Conservation (phyloP, 2,797 vertebrate genomes). For the Protosalanx chinensis region DNA sequence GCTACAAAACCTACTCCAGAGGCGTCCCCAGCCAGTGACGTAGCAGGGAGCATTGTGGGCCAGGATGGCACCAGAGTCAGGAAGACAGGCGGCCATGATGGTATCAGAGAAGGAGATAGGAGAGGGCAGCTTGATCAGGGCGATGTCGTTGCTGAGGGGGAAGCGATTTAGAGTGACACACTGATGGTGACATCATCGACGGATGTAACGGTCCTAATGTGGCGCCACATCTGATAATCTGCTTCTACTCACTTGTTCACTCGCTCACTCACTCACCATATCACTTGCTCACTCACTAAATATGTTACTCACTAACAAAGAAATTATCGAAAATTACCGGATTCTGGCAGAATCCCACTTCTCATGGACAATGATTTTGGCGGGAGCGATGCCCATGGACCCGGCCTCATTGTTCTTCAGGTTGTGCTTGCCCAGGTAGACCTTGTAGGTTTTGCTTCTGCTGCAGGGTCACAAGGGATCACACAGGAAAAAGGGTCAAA, state of each 20-base stretch:
- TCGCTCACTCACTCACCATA: too few relatives aligned
- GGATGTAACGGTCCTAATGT: too few relatives aligned
- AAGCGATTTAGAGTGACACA: constrained; percentile 18
- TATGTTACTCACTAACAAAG: not conserved
- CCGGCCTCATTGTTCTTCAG: constrained; percentile 64
- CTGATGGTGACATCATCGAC: not conserved
- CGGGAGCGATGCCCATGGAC: constrained; percentile 67
- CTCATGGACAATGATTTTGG: constrained; percentile 73
- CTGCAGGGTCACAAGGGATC: constrained; percentile 52
- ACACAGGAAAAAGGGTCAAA: constrained; percentile 6
- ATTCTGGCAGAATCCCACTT: constrained; percentile 77
- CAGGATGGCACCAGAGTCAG: constrained; percentile 57
- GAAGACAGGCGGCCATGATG: constrained; percentile 80
- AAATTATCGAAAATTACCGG: constrained; percentile 53
- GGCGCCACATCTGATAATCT: too few relatives aligned
- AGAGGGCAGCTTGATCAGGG: constrained; percentile 81
- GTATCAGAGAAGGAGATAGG: constrained; percentile 58
- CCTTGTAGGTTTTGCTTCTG: constrained; percentile 72
- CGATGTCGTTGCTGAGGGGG: constrained; percentile 77
- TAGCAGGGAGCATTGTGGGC: constrained; percentile 73
- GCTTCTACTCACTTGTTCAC: too few relatives aligned
- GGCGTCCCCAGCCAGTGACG: constrained; percentile 87
- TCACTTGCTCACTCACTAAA: not conserved
- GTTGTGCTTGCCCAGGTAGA: constrained; percentile 79
- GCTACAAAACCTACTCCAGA: constrained; percentile 71